Evolutionary conservation across 2,888 invertebrate species (phyloP).

Genomic region (Eucriotettix oculatus): DNA sequence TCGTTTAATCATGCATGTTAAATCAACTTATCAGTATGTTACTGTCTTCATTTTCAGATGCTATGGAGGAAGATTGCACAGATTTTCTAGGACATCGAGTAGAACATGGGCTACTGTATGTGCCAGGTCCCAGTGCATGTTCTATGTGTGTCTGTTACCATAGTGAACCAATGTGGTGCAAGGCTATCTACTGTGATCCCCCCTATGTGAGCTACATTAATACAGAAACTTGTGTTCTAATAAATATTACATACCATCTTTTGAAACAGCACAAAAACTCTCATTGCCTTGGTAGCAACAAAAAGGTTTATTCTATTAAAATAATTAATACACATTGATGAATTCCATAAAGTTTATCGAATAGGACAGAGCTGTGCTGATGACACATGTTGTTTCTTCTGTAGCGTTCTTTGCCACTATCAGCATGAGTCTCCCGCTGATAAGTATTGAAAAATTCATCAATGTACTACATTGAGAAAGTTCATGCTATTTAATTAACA

Average conservation of each 20-base stretch:
- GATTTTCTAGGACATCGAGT: slow-evolving; percentile 69
- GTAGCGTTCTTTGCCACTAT: too few relatives aligned
- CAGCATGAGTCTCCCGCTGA: too few relatives aligned
- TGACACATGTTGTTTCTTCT: too few relatives aligned
- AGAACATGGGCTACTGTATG: slow-evolving; percentile 62
- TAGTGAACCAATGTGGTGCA: slow-evolving; percentile 72
- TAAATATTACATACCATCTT: neutral
- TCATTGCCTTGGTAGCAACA: neutral
- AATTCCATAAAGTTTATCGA: too few relatives aligned
- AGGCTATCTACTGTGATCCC: slow-evolving; percentile 72
- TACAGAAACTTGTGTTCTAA: neutral
- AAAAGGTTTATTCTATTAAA: too few relatives aligned
- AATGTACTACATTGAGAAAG: too few relatives aligned
- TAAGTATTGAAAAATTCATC: too few relatives aligned
- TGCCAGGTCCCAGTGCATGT: slow-evolving; percentile 71
- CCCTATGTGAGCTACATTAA: slow-evolving; percentile 50
- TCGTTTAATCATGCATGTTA: too few relatives aligned
- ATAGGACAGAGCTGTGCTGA: too few relatives aligned
- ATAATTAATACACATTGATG: too few relatives aligned
- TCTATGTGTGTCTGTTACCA: slow-evolving; percentile 76
- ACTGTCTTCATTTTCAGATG: slow-evolving; percentile 26
- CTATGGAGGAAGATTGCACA: slow-evolving; percentile 60
- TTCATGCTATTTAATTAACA: too few relatives aligned
- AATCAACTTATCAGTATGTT: too few relatives aligned
- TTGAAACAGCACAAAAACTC: neutral